These are phyloP conservation scores for Festucalex cinctus DNA, from an alignment of 2,113 vertebrate species.

Conservation along the genomic window DNA sequence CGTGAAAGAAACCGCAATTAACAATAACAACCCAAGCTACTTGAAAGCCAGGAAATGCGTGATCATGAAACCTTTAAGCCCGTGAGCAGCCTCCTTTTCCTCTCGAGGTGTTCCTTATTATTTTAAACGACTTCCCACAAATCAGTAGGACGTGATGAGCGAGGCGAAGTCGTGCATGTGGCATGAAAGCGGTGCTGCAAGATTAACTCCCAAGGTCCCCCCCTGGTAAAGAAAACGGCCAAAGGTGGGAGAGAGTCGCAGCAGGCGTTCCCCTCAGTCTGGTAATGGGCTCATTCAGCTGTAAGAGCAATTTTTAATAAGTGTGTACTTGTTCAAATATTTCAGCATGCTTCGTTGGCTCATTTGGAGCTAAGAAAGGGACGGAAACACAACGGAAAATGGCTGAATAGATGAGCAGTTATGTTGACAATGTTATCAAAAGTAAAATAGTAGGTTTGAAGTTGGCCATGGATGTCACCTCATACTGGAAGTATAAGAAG, in stretches of 20 bases:
- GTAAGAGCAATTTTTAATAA: conserved; percentile 55
- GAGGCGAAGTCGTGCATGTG: conserved; percentile 22
- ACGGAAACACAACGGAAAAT: conserved; percentile 5
- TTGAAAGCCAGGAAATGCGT: conserved; percentile 50
- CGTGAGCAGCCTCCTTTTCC: conserved; percentile 13
- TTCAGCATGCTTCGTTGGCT: conserved; percentile 38
- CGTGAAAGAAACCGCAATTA: conserved; percentile 54
- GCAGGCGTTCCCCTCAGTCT: conserved; percentile 41
- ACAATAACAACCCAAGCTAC: conserved; percentile 52
- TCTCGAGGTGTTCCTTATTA: conserved; percentile 36
- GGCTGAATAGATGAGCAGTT: conserved; percentile 1
- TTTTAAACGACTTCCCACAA: conserved; percentile 45
- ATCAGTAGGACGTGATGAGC: conserved; percentile 28
- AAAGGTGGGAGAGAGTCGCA: conserved; percentile 42
- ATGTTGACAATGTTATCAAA: not conserved
- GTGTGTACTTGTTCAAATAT: conserved; percentile 28
- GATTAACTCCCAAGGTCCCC: conserved; percentile 34
- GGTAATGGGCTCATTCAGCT: conserved; percentile 55
- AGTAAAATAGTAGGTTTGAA: not conserved
- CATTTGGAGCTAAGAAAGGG: conserved; percentile 12
- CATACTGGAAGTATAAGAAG: not conserved
- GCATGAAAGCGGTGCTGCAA: conserved; percentile 18
- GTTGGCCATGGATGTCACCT: not conserved
- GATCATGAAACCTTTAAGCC: conserved; percentile 29
- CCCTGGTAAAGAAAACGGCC: conserved; percentile 39